These are phyloP conservation scores for Drosophila eohydei DNA, from an alignment of 2,888 invertebrate species.

Conservation along the genomic window DNA sequence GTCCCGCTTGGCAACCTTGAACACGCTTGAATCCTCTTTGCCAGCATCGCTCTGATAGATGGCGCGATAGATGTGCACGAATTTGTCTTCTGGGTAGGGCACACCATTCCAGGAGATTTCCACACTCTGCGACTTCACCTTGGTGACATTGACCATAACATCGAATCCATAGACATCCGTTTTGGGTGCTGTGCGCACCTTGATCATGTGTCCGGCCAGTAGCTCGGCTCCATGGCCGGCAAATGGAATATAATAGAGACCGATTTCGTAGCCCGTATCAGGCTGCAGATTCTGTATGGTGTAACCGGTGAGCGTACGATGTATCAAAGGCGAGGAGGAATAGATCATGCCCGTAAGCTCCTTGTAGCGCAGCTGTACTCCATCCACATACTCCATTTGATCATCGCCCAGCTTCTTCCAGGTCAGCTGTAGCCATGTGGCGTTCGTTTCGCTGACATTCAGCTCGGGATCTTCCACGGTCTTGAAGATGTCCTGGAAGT, in stretches of 20 bases:
- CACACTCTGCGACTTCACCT: conserved; percentile 91
- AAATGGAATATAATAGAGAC: conserved; percentile 93
- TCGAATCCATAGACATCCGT: conserved; percentile 93
- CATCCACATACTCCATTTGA: conserved; percentile 94
- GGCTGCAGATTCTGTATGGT: conserved; percentile 92
- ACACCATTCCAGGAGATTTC: conserved; percentile 94
- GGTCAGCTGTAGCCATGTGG: conserved; percentile 90
- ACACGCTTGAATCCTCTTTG: conserved; percentile 90
- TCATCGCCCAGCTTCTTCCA: conserved; percentile 94
- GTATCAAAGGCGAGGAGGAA: conserved; percentile 93
- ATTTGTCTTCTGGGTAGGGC: conserved; percentile 95
- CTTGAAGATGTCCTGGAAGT: conserved; percentile 85
- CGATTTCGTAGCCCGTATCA: conserved; percentile 92
- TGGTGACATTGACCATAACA: conserved; percentile 90
- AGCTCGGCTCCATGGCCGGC: conserved; percentile 92
- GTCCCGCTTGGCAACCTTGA: conserved; percentile 91
- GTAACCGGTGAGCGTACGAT: conserved; percentile 91
- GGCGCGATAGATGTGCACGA: conserved; percentile 94
- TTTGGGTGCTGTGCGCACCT: conserved; percentile 89
- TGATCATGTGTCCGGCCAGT: conserved; percentile 89
- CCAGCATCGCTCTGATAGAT: conserved; percentile 92
- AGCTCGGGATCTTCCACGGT: conserved; percentile 90
- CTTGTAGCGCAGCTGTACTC: conserved; percentile 94
- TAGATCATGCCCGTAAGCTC: conserved; percentile 93
- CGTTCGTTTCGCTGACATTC: conserved; percentile 90